Evolutionary conservation across 1,140 invertebrate species (phyloP).

Genomic region (Cyclina sinensis): DNA sequence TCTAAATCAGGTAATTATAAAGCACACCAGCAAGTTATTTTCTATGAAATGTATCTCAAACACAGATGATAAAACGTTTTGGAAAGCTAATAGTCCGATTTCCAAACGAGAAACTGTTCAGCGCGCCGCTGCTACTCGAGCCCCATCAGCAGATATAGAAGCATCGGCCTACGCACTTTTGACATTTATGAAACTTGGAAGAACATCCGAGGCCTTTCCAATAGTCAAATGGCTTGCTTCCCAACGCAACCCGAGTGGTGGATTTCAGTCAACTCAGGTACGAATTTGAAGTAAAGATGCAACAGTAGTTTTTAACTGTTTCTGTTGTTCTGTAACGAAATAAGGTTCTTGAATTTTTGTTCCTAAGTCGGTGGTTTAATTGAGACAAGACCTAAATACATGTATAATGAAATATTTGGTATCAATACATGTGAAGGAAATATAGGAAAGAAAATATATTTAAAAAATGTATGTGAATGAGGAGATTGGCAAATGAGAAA

Average conservation of each 20-base stretch:
- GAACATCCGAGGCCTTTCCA: constrained; percentile 56
- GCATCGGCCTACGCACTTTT: constrained; percentile 94
- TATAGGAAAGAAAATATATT: background rate
- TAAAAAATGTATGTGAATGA: background rate
- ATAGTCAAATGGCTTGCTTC: constrained; percentile 93
- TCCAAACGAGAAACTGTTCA: background rate
- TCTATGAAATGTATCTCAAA: background rate
- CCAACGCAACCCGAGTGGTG: constrained; percentile 92
- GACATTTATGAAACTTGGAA: constrained; percentile 87
- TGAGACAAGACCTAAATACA: no score
- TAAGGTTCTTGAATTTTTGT: no score
- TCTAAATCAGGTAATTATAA: background rate
- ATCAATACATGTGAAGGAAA: background rate
- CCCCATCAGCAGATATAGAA: constrained; percentile 91
- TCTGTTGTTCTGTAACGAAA: background rate
- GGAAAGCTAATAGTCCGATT: background rate
- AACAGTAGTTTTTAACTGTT: background rate
- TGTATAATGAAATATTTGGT: no score
- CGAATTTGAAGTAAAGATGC: no score
- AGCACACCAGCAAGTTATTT: background rate
- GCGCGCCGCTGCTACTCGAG: background rate
- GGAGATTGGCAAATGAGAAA: background rate
- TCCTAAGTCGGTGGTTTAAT: no score
- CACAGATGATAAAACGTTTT: constrained; percentile 16
- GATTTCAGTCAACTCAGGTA: constrained; percentile 91